Evolutionary conservation across 2,888 invertebrate genomes (phyloP).

Genomic region (Eumerus sabulonum): DNA sequence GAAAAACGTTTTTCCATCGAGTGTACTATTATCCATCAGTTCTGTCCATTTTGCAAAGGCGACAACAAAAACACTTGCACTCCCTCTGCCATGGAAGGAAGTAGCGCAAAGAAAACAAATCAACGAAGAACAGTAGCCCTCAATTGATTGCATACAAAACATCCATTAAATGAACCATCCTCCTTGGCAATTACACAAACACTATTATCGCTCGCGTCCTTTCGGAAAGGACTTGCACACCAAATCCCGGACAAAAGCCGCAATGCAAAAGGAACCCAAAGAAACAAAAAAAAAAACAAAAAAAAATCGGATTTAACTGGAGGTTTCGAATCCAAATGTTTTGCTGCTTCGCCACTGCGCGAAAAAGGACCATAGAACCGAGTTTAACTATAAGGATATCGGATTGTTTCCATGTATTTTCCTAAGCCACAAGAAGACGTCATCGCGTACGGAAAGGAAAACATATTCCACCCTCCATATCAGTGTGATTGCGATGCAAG

Average conservation of each 20-base stretch:
- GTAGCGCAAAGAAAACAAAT: slow-evolving; percentile 29
- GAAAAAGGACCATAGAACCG: neutral
- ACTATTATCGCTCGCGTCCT: slow-evolving; percentile 59
- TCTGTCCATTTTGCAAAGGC: slow-evolving; percentile 30
- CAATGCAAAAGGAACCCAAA: slow-evolving; percentile 12
- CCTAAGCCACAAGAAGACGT: slow-evolving; percentile 58
- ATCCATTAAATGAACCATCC: slow-evolving; percentile 66
- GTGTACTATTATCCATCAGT: slow-evolving; percentile 32
- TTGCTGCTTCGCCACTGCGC: neutral
- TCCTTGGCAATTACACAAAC: slow-evolving; percentile 66
- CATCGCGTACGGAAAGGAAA: slow-evolving; percentile 49
- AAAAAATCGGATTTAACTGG: slow-evolving; percentile 24
- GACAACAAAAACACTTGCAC: slow-evolving; percentile 25
- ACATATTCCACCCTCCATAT: slow-evolving; percentile 62
- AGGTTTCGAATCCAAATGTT: slow-evolving; percentile 52
- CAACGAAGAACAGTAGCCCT: slow-evolving; percentile 27
- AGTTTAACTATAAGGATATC: slow-evolving; percentile 56
- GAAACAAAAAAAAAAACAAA: slow-evolving; percentile 8
- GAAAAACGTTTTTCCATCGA: slow-evolving; percentile 45
- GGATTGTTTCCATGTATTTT: slow-evolving; percentile 58
- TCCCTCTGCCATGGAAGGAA: neutral
- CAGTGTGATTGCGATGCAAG: slow-evolving; percentile 45
- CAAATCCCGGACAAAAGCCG: slow-evolving; percentile 29
- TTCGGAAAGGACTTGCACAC: slow-evolving; percentile 44
- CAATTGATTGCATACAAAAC: slow-evolving; percentile 61